Evolutionary conservation across 64 coral and sea anemone genomes (phyloP), one percentile per base, ranked within the genome.

Genomic region (Stichodactyla mertensii): DNA sequence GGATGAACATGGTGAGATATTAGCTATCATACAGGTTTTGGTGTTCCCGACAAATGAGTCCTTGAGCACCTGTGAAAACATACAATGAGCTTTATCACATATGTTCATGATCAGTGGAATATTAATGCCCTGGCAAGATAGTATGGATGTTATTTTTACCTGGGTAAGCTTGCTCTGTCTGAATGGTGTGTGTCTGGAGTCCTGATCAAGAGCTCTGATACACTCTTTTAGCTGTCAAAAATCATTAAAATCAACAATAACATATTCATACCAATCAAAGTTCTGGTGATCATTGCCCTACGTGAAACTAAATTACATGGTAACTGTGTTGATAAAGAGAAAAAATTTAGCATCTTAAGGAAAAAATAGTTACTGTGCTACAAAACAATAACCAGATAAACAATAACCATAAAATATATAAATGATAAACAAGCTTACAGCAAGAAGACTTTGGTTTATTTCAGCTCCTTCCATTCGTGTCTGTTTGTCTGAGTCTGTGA

Each of bases 101-200:
- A 45, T 2, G 3, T 45, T 2, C 4, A 59, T 6, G 4, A 59
- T 12, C 9, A 66, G 5, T 66, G 62, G 15, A 22, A 66, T 66
- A 6, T 59, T 59, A 59, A 16, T 78, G 16, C 23, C 24, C 20
- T 16, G 7, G 18, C 0, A 11, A 22, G 7, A 9, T 7, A 16
- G 16, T 2, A 51, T 26, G 10, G 4, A 20, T 8, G 23, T 16
- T 16, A 12, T 12, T 67, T 51, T 45, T 89, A 89, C 94, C 94
- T 89, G 94, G 16, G 94, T 95, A 61, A 95, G 91, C 84, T 95
- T 95, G 80, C 94, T 95, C 66, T 95, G 94, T 61, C 94, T 92
- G 84, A 95, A 95, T 54, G 94, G 94, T 19, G 94, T 95, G 54
- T 95, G 94, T 45, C 81, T 89, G 9, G 90, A 95, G 81, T 95